Evolutionary conservation across 2,113 vertebrate species (phyloP), one percentile per base, ranked within the genome.

Genomic region (Dicerorhinus sumatrensis): DNA sequence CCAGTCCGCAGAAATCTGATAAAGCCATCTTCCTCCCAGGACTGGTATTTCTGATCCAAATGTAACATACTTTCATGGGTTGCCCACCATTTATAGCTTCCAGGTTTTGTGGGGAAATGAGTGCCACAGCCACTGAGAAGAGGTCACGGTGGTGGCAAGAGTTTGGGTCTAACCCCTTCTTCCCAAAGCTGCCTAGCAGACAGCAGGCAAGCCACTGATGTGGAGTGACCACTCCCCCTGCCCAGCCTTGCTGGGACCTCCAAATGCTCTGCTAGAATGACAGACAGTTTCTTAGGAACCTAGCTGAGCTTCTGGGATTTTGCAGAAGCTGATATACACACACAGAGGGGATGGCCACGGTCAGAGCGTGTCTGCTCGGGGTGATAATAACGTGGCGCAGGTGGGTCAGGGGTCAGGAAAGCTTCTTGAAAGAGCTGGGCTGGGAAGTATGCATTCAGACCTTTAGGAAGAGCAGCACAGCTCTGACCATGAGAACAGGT

Each of bases 401-500:
- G 7, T 10, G 54, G 62, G 20, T 8, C 13, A 6, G 36, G 14
- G n/a, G 2, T 2, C n/a, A 73, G 31, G 20, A 56, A 10, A 21
- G 2, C 29, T 75, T 89, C 76, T 14, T 31, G 42, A 51, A 70
- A 72, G 1, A 46, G 4, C 14, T 67, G 54, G 8, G 5, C 5
- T n/a, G 48, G 80, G 46, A 7, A 21, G 17, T 36, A 4, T 46
- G 31, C 29, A 23, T 72, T n/a, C 25, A n/a, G n/a, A 12, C 17
- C 21, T 60, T 21, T 9, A 8, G 20, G 75, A 31, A 72, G 31
- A 23, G 79, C 63, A 77, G 23, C 14, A 2, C 9, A 14, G 2
- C 11, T 0, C 1, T 3, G 33, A 29, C 75, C 36, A 3, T 1
- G 2, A 46, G 25, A 36, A 39, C 21, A 29, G 0, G 14, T 27